Base-by-base conservation (phyloP, 2,797 vertebrate genomes). In the Liasis olivaceus region DNA sequence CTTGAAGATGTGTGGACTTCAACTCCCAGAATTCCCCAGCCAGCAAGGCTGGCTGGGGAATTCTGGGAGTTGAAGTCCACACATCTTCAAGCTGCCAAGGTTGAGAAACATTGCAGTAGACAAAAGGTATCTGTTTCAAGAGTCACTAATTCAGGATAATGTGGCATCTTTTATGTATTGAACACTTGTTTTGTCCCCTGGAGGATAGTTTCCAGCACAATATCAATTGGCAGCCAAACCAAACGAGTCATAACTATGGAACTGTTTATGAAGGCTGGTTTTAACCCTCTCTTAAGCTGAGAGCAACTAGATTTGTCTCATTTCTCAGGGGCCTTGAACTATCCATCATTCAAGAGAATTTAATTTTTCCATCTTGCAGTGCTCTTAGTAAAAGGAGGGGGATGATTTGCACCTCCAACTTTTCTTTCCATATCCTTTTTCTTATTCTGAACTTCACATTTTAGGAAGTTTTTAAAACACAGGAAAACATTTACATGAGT, bases 181-280 rank as follows among this genome's bases (percentile, higher is more conserved):
- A 93, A 85, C 20, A 36, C 36, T 36, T 36, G 56, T 42, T 90
- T 88, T 56, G 69, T 88, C 59, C 59, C 59, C n/a, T 84, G 64
- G 59, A 58, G 47, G 77, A 31, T 60, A 84, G 72, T 36, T 58
- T 60, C 47, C 69, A 84, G 59, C 31, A n/a, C 51, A 58, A 47
- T 91, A 93, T 66, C 24, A 69, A 88, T 91, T 66, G 31, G 59
- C 58, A 84, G 92, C 92, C 89, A 87, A 93, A 81, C 24, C 13
- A 84, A 59, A 87, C 7, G 5, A 86, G 28, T 87, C 92, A 86
- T 58, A 89, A 89, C 54, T 77, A 20, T 3, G 36, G 6, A 28
- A 62, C 20, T 90, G 64, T 77, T 93, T 77, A 77, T 77, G 26
- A 72, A 92, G 22, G 56, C 63, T 47, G 63, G 89, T 47, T 72